Evolutionary conservation across 2,113 vertebrate species (phyloP), one percentile per base, ranked within the genome.

Genomic region (Monopterus albus): DNA sequence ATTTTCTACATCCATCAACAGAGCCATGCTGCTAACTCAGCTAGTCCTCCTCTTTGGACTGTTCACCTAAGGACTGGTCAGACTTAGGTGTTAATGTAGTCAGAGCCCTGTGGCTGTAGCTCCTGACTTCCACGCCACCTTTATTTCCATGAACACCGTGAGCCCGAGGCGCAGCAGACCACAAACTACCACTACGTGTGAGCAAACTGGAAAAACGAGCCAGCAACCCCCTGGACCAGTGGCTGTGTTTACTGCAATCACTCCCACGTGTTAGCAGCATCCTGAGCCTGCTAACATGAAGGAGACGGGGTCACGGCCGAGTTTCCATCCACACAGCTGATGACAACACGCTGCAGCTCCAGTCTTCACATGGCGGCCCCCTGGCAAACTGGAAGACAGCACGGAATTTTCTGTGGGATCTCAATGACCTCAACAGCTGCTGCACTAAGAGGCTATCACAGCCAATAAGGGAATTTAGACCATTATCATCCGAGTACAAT

Each of bases 131-230:
- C 66, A 18, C 56, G 53, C 38, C 38, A n/a, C 6, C 21, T n/a
- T 14, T 39, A 21, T 59, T 29, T 40, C 25, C 6, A 15, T 17
- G 26, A 43, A 55, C 23, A 45, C 1, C 7, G 40, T 40, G 18
- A 17, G 39, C 31, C 11, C 7, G 28, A 36, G 23, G 53, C n/a
- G 36, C 13, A n/a, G 4, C 6, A 7, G n/a, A 46, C 25, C 36
- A 46, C 50, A 66, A 56, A 75, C 40, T 38, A 31, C 38, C 42
- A 33, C 28, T 46, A 60, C 28, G 49, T 29, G 69, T 28, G 3
- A 63, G 20, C 3, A 35, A 38, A 50, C 50, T 11, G 39, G 23
- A 64, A 60, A 56, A 56, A 46, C 67, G 12, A 33, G 38, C 1
- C 11, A 20, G 23, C 12, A 51, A 14, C 28, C 26, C 21, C 3